Evolutionary conservation across 2,797 vertebrate genomes (phyloP).

Genomic region (Cuculus canorus): DNA sequence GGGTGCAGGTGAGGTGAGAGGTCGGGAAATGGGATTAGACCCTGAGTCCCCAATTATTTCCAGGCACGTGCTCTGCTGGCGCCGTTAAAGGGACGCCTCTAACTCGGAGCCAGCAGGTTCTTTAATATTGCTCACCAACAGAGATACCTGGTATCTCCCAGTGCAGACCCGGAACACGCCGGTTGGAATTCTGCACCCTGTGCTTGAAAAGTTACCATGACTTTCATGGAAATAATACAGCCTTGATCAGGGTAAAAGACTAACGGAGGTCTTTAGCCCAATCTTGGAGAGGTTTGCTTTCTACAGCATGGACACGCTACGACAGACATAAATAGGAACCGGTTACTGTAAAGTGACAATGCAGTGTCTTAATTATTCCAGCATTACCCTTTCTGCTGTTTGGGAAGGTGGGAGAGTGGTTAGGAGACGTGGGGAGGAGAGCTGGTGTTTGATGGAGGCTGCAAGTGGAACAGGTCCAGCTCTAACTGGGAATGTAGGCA

Average conservation of each 20-base stretch:
- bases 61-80: constrained; percentile 33
- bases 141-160: not conserved
- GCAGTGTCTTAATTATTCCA: not conserved
- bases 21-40: not conserved
- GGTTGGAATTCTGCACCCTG: not conserved
- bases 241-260: constrained; percentile 63
- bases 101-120: not conserved
- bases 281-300: constrained; percentile 35
- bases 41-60: constrained; percentile 42
- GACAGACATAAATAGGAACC: not conserved
- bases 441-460: not conserved
- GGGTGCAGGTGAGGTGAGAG: not conserved
- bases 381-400: not conserved
- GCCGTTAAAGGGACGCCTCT: not conserved
- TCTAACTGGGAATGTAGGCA: not conserved
- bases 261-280: constrained; percentile 53
- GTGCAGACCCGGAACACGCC: not conserved
- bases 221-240: constrained; percentile 58
- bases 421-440: not conserved
- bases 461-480: not conserved
- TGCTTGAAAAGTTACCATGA: constrained; percentile 43
- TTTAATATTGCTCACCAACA: not conserved
- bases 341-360: constrained; percentile 46
- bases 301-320: not conserved
- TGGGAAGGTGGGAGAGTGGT: not conserved